Conservation (phyloP, 2,888 invertebrate genomes). For the Scelioninae gen. 2 region DNA sequence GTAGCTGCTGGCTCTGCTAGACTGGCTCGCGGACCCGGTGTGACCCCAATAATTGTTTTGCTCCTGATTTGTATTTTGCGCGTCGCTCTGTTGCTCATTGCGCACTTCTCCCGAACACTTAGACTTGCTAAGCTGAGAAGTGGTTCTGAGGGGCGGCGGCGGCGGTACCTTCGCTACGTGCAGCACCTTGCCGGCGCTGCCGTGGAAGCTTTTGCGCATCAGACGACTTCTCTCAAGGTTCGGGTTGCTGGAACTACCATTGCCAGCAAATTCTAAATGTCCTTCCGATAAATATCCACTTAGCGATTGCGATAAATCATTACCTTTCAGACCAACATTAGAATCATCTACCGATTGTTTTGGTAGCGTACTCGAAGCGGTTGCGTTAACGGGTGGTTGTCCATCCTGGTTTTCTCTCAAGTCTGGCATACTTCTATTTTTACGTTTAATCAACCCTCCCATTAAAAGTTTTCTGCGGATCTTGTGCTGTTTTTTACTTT, state of each 20-base stretch:
- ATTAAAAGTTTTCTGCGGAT: constrained; percentile 90
- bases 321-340: constrained; percentile 81
- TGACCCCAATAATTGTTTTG: constrained; percentile 71
- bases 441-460: constrained; percentile 91
- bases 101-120: constrained; percentile 79
- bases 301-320: constrained; percentile 79
- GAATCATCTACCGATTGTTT: constrained; percentile 83
- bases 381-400: constrained; percentile 67
- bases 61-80: constrained; percentile 73
- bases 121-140: constrained; percentile 87
- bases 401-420: constrained; percentile 86
- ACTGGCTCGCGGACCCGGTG: constrained; percentile 61
- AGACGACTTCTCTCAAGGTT: constrained; percentile 90
- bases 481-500: constrained; percentile 92
- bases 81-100: constrained; percentile 68
- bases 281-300: constrained; percentile 92
- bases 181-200: constrained; percentile 87
- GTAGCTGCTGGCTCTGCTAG: constrained; percentile 65
- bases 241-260: constrained; percentile 82
- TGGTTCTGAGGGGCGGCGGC: constrained; percentile 89
- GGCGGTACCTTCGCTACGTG: constrained; percentile 90
- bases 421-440: constrained; percentile 95
- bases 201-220: constrained; percentile 93
- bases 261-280: constrained; percentile 84
- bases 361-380: constrained; percentile 70